phyloP scores from a whole-genome alignment of 2,888 invertebrate genomes.

The Drosophila vallismaia region DNA sequence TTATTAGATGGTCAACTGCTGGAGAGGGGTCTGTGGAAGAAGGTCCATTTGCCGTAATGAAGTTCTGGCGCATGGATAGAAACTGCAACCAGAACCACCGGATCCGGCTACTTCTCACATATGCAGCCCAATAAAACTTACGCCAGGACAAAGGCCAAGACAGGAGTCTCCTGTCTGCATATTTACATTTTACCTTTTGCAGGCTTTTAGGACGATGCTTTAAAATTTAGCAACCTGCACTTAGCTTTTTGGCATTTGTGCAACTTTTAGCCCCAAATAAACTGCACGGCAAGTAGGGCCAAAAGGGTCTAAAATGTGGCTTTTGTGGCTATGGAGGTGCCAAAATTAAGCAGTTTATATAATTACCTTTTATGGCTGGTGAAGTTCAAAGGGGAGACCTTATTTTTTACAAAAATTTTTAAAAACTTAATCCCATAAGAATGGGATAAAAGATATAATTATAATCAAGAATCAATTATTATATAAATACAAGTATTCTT shows the following conservation, averaged over 20 bases:
- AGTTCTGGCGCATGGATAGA: conserved; percentile 52
- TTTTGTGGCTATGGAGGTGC: not conserved
- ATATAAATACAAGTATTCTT: too few species aligned
- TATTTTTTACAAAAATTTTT: not conserved
- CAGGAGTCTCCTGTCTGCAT: conserved; percentile 28
- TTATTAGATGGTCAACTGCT: conserved; percentile 54
- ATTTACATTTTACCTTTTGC: conserved; percentile 43
- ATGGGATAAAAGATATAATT: too few species aligned
- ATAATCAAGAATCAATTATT: too few species aligned
- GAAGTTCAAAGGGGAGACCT: not conserved
- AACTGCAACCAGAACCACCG: conserved; percentile 11
- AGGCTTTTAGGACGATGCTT: conserved; percentile 22
- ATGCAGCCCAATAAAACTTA: conserved; percentile 21
- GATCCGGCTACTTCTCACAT: conserved; percentile 11
- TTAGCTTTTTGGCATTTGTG: conserved; percentile 50
- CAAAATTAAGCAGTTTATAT: not conserved
- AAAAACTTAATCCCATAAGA: too few species aligned
- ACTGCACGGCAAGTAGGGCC: not conserved
- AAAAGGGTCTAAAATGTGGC: not conserved
- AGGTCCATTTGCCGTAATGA: conserved; percentile 64
- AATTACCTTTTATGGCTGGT: not conserved
- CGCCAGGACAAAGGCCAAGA: conserved; percentile 13
- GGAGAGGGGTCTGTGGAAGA: not conserved
- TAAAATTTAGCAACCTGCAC: conserved; percentile 51
- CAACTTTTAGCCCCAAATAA: conserved; percentile 2